Evolutionary conservation across 2,888 invertebrate species (phyloP).

Genomic region (Andrena marginata): DNA sequence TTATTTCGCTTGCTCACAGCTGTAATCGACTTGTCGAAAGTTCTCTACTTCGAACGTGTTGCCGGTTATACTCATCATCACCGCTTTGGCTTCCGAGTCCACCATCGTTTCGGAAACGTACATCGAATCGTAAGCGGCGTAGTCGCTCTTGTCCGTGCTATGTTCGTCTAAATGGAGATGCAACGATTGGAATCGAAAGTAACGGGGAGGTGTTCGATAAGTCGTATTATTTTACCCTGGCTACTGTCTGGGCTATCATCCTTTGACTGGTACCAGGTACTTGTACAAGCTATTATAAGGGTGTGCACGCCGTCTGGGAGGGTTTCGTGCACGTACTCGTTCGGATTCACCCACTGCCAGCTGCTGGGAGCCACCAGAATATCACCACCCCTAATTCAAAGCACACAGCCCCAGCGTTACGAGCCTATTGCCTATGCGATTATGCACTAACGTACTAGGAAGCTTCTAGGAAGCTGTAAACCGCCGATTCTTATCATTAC

Average conservation of each 20-base stretch:
- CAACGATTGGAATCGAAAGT: too few relatives aligned
- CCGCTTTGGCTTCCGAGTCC: background rate
- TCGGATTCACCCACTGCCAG: conserved; percentile 88
- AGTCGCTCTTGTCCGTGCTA: background rate
- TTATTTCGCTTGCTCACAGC: conserved; percentile 66
- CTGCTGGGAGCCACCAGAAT: conserved; percentile 87
- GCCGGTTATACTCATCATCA: background rate
- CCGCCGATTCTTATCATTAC: conserved; percentile 53
- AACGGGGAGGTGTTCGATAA: background rate
- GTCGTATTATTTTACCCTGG: conserved; percentile 31
- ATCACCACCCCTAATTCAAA: conserved; percentile 86
- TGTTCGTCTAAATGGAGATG: background rate
- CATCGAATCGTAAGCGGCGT: background rate
- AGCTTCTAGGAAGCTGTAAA: background rate
- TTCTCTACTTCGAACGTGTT: background rate
- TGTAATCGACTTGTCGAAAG: conserved; percentile 75
- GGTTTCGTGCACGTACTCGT: conserved; percentile 87
- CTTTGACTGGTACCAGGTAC: conserved; percentile 77
- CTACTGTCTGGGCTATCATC: conserved; percentile 50
- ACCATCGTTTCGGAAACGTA: background rate
- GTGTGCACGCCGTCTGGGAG: conserved; percentile 87
- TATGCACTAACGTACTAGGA: too few relatives aligned
- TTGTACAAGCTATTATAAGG: conserved; percentile 78
- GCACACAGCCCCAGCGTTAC: too few relatives aligned
- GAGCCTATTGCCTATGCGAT: too few relatives aligned